Conservation (phyloP, 2,797 vertebrate genomes). For the Amblyopsis hoosieri region DNA sequence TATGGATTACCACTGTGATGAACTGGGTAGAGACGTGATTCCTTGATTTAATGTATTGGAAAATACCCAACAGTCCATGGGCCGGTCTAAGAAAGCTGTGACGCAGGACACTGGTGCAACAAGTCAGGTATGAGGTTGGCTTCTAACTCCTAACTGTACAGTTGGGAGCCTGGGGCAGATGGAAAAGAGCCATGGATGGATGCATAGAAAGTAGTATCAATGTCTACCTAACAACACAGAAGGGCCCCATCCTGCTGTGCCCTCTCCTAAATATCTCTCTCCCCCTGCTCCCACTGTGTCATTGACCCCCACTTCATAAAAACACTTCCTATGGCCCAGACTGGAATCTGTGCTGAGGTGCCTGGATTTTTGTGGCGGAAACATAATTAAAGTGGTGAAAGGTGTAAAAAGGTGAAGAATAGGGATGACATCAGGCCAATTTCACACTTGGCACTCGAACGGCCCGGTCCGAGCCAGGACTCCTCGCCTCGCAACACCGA, state of each 20-base stretch:
- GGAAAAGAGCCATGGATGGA: constrained; percentile 78
- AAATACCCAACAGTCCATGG: neutral
- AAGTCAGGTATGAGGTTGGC: neutral
- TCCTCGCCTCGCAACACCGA: constrained; percentile 95
- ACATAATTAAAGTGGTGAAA: constrained; percentile 99
- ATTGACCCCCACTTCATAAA: constrained; percentile 84
- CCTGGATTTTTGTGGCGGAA: constrained; percentile 95
- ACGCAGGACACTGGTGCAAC: too few species aligned
- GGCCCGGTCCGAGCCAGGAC: constrained; percentile 90
- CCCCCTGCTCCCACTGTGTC: constrained; percentile 84
- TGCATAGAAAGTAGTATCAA: constrained; percentile 53
- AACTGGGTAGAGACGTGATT: too few species aligned
- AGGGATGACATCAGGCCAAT: constrained; percentile 99
- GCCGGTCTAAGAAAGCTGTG: too few species aligned
- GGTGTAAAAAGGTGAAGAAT: constrained; percentile 96
- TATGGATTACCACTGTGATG: too few species aligned
- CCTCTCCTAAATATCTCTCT: constrained; percentile 78
- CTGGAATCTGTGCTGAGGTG: constrained; percentile 96
- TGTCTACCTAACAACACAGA: constrained; percentile 74
- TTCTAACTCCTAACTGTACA: constrained; percentile 24
- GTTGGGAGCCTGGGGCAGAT: constrained; percentile 55
- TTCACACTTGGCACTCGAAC: constrained; percentile 99
- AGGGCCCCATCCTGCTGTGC: constrained; percentile 75
- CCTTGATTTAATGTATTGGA: too few species aligned
- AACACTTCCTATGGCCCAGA: constrained; percentile 94